Base-by-base conservation (phyloP, 2,888 invertebrate species). In the Ditula angustiorana region DNA sequence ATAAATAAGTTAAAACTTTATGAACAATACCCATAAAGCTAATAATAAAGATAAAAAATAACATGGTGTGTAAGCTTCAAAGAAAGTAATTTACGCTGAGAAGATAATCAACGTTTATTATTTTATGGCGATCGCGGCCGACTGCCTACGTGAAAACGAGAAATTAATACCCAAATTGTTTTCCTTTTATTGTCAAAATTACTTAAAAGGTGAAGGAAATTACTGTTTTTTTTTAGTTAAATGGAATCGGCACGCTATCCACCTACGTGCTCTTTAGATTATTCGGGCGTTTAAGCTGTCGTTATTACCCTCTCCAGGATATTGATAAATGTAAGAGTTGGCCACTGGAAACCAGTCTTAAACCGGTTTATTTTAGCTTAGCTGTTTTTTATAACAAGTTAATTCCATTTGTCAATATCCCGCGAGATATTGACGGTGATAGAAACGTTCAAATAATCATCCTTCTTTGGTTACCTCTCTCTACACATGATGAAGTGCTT, bases 161-260 rank as follows among this genome's bases (percentile, higher is more conserved):
- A 11, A 30, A 19, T 35, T 33, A 49, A 49, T 58, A 11, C 11
- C 16, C 19, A 50, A 50, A 50, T 63, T 57, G 57, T 41, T 63
- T 28, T 41, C 49, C 41, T 63, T 56, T 41, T 58, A 50, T 58
- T 41, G 19, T 47, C 26, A 61, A 52, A 35, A 33, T 55, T 28
- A 56, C 21, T 56, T 61, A 61, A 61, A 57, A 57, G 41, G 37
- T 50, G 50, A 28, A 49, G 47, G 26, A 58, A 59, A 33, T 16
- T 23, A 5, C 35, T 21, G 30, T 28, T 28, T 50, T 41, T 47
- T 55, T 7, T 61, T 55, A n/a, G 19, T 28, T 47, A 55, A 55
- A 61, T 37, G 55, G 46, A 19, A 47, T 47, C 41, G 24, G 47
- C 55, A 37, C 13, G 53, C 24, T 55, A 47, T 61, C 53, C 35